A percentile compares a stretch with the other conserved stretches of the same genome.
These are phyloP conservation scores for Zoanthus sansibaricus DNA, from an alignment of 92 coral and sea anemone species.

Conservation along the genomic window DNA sequence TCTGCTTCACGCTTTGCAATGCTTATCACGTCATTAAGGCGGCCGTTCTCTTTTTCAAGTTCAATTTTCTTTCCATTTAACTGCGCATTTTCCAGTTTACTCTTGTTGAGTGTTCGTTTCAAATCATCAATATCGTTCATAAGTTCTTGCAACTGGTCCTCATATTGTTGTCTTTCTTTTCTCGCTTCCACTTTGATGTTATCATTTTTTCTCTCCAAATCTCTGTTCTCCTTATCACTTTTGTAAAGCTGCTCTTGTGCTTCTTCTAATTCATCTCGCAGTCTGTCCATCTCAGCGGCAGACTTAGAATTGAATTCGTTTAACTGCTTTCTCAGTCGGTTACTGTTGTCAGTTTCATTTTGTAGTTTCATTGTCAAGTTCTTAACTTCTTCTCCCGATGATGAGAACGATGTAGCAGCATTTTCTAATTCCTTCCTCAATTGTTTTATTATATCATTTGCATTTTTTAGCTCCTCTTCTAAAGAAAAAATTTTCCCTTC, in stretches of 20 bases:
- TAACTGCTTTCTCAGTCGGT: conserved; percentile 51
- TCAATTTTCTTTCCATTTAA: conserved; percentile 7
- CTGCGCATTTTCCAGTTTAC: conserved; percentile 24
- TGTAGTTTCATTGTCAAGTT: conserved; percentile 56
- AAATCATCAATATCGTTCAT: conserved; percentile 68
- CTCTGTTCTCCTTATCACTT: conserved; percentile 63
- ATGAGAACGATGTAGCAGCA: conserved; percentile 6
- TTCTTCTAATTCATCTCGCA: conserved; percentile 69
- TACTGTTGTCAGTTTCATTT: conserved; percentile 45
- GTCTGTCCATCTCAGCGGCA: conserved; percentile 50
- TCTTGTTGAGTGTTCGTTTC: conserved; percentile 50
- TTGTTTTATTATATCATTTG: conserved; percentile 42
- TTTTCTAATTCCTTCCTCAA: conserved; percentile 33
- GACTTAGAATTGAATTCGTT: conserved; percentile 41
- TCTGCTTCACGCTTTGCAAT: conserved; percentile 16
- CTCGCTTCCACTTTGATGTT: conserved; percentile 59
- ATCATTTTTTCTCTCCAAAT: conserved; percentile 58
- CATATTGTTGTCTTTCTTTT: conserved; percentile 68
- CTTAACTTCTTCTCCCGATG: conserved; percentile 45
- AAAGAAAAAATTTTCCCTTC: conserved; percentile 59
- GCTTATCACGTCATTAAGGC: conserved; percentile 21
- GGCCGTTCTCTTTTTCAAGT: not conserved
- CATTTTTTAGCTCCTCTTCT: conserved; percentile 54
- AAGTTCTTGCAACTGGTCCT: conserved; percentile 69
- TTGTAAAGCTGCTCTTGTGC: conserved; percentile 61